These are phyloP conservation scores for Actinernus sp. DNA, from an alignment of 92 coral and sea anemone genomes.

Conservation along the genomic window DNA sequence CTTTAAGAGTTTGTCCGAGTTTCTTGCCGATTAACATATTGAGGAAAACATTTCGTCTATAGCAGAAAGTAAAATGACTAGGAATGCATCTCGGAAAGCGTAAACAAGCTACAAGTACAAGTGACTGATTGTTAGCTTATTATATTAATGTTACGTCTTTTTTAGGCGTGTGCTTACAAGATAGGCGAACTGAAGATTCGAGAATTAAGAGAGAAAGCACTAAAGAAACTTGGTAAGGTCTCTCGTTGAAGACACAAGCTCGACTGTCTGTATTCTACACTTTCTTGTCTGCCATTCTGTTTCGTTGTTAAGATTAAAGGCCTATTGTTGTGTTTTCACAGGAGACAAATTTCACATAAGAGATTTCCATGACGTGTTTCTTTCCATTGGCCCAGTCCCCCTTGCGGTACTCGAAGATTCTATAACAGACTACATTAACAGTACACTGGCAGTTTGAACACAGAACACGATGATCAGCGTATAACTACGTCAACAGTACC, in stretches of 20 bases:
- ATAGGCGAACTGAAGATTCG: conserved; percentile 93
- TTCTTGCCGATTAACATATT: too few species aligned
- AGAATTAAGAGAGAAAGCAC: conserved; percentile 82
- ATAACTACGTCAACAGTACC: too few species aligned
- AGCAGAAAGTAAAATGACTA: too few species aligned
- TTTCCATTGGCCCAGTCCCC: conserved; percentile 86
- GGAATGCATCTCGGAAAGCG: too few species aligned
- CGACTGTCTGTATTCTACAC: neutral
- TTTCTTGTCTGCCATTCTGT: neutral
- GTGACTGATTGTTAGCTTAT: neutral
- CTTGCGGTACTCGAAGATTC: conserved; percentile 83
- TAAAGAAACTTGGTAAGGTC: conserved; percentile 79
- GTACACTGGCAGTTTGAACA: too few species aligned
- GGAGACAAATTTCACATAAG: conserved; percentile 83
- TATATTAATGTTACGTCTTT: neutral
- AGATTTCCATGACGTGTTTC: conserved; percentile 89
- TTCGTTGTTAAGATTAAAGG: neutral
- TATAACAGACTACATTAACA: conserved; percentile 73
- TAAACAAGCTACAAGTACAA: too few species aligned
- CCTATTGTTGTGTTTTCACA: conserved; percentile 10
- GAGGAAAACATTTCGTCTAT: too few species aligned
- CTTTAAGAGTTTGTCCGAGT: too few species aligned
- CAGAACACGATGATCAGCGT: too few species aligned
- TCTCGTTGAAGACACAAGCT: neutral
- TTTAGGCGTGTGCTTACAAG: conserved; percentile 95